Percentiles rank a stretch among this genome's conserved stretches.
phyloP scores from a whole-genome alignment of 2,888 invertebrate species.

The Agrotis ipsilon region DNA sequence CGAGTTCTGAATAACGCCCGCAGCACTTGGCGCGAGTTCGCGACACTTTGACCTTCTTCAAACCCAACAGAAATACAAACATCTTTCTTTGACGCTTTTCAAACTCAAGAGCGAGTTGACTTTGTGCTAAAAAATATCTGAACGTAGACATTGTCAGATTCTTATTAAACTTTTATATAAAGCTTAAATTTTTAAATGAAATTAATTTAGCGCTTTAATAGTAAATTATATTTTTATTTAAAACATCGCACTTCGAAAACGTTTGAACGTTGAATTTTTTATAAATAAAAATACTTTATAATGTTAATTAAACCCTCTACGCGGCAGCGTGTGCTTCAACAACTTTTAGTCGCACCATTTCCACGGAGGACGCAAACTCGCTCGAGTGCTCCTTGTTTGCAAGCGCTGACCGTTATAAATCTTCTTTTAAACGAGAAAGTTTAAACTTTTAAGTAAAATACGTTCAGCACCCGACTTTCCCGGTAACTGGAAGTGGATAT shows the following conservation, averaged over 20 bases:
- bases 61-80: conserved; percentile 22
- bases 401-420: conserved; percentile 23
- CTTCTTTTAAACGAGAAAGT: conserved; percentile 16
- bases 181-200: neutral
- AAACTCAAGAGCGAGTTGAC: conserved; percentile 4
- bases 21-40: neutral
- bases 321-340: neutral
- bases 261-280: conserved; percentile 6
- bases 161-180: too few relatives aligned
- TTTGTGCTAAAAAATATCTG: neutral
- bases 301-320: conserved; percentile 10
- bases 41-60: conserved; percentile 18
- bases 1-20: conserved; percentile 1
- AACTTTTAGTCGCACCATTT: conserved; percentile 12
- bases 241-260: neutral
- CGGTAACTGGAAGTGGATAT: conserved; percentile 17
- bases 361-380: conserved; percentile 7
- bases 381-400: neutral
- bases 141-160: neutral
- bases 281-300: conserved; percentile 1
- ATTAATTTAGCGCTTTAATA: too few relatives aligned
- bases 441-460: conserved; percentile 24
- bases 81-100: conserved; percentile 21
- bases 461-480: conserved; percentile 2
- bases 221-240: neutral